Evolutionary conservation across 1,140 invertebrate genomes (phyloP), one percentile per base, ranked within the genome.

Genomic region (Panagrolaimus sp.): DNA sequence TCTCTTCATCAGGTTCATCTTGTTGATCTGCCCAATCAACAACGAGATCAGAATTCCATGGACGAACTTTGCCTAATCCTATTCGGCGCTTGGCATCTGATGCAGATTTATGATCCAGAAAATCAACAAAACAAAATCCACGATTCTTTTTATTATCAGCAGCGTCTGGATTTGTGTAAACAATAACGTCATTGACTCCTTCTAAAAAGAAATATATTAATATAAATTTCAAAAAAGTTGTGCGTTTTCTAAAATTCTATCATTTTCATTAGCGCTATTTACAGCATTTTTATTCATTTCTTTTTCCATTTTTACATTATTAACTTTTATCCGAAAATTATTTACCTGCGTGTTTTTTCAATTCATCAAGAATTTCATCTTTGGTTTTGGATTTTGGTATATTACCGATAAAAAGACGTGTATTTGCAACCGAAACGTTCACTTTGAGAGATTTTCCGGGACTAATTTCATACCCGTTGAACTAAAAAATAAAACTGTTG

Each of bases 1-100:
- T 97, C 85, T 95, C 92, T 86, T 94, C 90, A 86, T 98, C 94
- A 45, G 95, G 95, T 85, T 98, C 95, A 83, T 98, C 95, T 86
- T 97, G 94, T 68, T 94, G 95, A 88, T 98, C 96, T 63, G 96
- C 96, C 96, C 96, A 99, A 85, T 99, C 96, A 74, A 98, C 95
- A 85, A 97, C 96, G 81, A 98, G 94, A 88, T 98, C 95, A 89
- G 93, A 96, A 84, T 92, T 91, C 94, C 94, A 98, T 75, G 94
- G 80, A 24, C 82, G 79, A 32, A 82, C 69, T 69, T 80, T 80
- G 15, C 79, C 77, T 32, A 67, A 93, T 73, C 91, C 90, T 75
- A 98, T 87, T 83, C 93, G 89, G 83, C 94, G 88, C 86, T 97
- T 98, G 68, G 95, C 96, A 85, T 97, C 88, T 46, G 94, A 97